Evolutionary conservation across 2,797 vertebrate genomes (phyloP), one percentile per base, ranked within the genome.

Genomic region (Cuculus canorus): DNA sequence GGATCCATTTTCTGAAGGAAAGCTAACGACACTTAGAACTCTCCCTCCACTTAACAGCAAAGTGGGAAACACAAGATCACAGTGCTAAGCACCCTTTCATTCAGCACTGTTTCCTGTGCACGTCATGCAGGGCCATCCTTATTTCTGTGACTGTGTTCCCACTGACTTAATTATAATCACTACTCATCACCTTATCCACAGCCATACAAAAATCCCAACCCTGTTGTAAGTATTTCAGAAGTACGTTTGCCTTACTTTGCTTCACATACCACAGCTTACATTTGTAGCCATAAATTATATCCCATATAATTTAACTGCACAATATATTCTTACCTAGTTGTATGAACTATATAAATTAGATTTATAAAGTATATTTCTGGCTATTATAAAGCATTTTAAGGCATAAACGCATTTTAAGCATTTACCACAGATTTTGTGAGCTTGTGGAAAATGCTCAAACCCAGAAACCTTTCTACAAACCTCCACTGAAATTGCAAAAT

Each of bases 51-150:
- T 45, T 12, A 81, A 52, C 33, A 76, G 17, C 52, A 69, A 90
- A 30, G 33, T 18, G 21, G 78, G 39, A 77, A 85, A 48, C 32
- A 12, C 16, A 19, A 52, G 64, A 45, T 35, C 18, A 37, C 56
- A 17, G 11, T 41, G 23, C 47, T 73, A 56, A 21, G 28, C 59
- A 41, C 25, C 43, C 22, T 27, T 73, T 27, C 17, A 5, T 3
- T 17, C 23, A 16, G 17, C 11, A 3, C 13, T 19, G 14, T 77
- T 82, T 64, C 37, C 39, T 37, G 10, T 37, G 85, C 53, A 10
- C 7, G 18, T 63, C 27, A 4, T 7, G 35, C 0, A 2, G 27
- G n/a, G 13, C 25, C 50, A 23, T 27, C 28, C 30, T n/a, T 45
- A 48, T n/a, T 61, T 75, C 82, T 33, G 25, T 13, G 15, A 50